Percentiles rank a stretch among this genome's conserved stretches.
Conservation (phyloP, 2,888 invertebrate species). For the Exephanes ischioxanthus region DNA sequence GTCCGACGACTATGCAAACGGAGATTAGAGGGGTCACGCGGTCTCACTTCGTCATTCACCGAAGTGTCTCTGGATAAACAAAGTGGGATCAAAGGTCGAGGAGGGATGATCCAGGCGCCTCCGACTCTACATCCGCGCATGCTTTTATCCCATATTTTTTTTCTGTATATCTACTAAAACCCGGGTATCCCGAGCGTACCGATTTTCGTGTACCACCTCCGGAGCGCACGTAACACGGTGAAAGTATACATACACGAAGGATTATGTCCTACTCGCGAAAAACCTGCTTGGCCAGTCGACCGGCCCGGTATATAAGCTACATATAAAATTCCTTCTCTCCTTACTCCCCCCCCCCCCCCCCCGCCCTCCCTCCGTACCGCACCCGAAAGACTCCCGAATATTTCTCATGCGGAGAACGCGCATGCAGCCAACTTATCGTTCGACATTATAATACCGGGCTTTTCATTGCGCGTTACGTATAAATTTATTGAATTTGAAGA, state of each 20-base stretch:
- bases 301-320: slow-evolving; percentile 57
- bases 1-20: slow-evolving; percentile 51
- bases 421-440: slow-evolving; percentile 22
- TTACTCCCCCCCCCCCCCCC: slow-evolving; percentile 27
- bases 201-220: slow-evolving; percentile 47
- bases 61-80: slow-evolving; percentile 54
- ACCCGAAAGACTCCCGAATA: slow-evolving; percentile 56
- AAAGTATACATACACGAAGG: slow-evolving; percentile 69
- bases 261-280: slow-evolving; percentile 67
- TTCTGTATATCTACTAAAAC: slow-evolving; percentile 4
- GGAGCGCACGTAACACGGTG: slow-evolving; percentile 68
- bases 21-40: slow-evolving; percentile 62
- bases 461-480: too few species aligned
- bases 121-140: slow-evolving; percentile 16
- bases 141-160: slow-evolving; percentile 5
- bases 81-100: slow-evolving; percentile 58
- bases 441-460: slow-evolving; percentile 30
- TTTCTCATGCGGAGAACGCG: slow-evolving; percentile 24
- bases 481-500: slow-evolving; percentile 16
- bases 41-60: slow-evolving; percentile 66
- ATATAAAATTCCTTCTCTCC: slow-evolving; percentile 65
- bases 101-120: slow-evolving; percentile 57
- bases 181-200: slow-evolving; percentile 32
- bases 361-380: background rate
- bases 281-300: slow-evolving; percentile 68